Percentiles rank a stretch among this genome's conserved stretches.
These are phyloP conservation scores for Oscheius sp. DNA, from an alignment of 2,888 invertebrate species.

Conservation along the genomic window DNA sequence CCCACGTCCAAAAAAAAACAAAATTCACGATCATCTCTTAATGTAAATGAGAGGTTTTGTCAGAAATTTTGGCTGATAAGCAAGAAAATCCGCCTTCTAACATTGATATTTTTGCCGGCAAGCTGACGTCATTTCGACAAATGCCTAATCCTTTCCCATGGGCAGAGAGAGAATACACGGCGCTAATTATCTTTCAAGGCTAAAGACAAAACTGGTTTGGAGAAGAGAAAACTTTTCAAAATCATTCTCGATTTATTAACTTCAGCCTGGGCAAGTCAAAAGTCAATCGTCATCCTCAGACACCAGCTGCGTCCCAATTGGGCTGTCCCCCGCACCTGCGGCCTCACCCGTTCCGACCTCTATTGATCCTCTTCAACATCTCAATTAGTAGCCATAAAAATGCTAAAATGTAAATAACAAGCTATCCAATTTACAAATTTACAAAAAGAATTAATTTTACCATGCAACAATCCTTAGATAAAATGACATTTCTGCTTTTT, in stretches of 20 bases:
- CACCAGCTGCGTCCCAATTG: constrained; percentile 13
- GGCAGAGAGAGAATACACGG: background rate
- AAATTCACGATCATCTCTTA: too few relatives aligned
- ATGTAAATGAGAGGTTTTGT: too few relatives aligned
- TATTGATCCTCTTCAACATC: constrained; percentile 4
- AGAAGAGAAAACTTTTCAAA: constrained; percentile 12
- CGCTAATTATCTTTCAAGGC: constrained; percentile 16
- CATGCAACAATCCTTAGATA: too few relatives aligned
- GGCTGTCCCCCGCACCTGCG: constrained; percentile 23
- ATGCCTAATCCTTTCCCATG: too few relatives aligned
- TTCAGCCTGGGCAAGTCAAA: too few relatives aligned
- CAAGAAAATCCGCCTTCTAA: too few relatives aligned
- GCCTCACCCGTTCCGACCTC: constrained; percentile 9
- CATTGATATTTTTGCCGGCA: too few relatives aligned
- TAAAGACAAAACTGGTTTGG: constrained; percentile 5
- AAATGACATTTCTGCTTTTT: too few relatives aligned
- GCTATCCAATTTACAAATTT: background rate
- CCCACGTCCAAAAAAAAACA: background rate
- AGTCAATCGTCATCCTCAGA: too few relatives aligned
- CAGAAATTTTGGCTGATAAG: too few relatives aligned
- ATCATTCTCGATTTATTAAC: background rate
- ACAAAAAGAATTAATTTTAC: background rate
- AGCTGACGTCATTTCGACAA: too few relatives aligned
- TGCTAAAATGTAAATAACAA: background rate
- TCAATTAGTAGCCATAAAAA: background rate